Conservation (phyloP, 2,797 vertebrate species). For the Alosa sapidissima region DNA sequence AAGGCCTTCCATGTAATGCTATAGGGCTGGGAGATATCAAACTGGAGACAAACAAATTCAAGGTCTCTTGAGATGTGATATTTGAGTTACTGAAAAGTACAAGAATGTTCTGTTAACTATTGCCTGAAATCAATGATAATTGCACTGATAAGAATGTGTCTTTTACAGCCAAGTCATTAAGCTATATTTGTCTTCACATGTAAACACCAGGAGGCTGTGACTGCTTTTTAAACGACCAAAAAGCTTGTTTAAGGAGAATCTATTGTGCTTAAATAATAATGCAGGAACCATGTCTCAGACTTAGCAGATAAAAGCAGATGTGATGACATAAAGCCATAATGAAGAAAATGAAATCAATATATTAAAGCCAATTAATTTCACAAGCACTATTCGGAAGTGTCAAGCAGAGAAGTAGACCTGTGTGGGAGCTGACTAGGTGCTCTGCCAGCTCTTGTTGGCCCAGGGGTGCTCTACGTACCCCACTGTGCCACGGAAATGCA, state of each 20-base stretch:
- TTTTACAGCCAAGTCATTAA: too few species aligned
- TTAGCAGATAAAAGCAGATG: background rate
- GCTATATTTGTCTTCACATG: too few species aligned
- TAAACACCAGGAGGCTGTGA: background rate
- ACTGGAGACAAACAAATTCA: background rate
- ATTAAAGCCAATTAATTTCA: background rate
- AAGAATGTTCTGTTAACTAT: background rate
- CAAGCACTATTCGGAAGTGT: too few species aligned
- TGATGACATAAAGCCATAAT: too few species aligned
- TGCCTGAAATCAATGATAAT: conserved; percentile 13
- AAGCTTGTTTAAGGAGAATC: background rate
- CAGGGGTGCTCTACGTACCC: background rate
- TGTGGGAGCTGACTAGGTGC: background rate
- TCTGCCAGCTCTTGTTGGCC: background rate
- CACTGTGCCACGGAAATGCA: background rate
- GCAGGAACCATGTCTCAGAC: background rate
- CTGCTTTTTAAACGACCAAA: background rate
- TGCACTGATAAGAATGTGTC: background rate
- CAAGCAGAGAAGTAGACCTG: background rate
- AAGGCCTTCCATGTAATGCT: background rate
- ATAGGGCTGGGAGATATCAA: too few species aligned
- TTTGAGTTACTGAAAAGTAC: background rate
- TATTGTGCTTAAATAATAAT: background rate
- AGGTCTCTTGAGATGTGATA: background rate
- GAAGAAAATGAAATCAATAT: background rate